Percentiles rank a stretch among this genome's conserved stretches.
phyloP scores from a whole-genome alignment of 2,888 invertebrate genomes.

The Chloromyia formosa region DNA sequence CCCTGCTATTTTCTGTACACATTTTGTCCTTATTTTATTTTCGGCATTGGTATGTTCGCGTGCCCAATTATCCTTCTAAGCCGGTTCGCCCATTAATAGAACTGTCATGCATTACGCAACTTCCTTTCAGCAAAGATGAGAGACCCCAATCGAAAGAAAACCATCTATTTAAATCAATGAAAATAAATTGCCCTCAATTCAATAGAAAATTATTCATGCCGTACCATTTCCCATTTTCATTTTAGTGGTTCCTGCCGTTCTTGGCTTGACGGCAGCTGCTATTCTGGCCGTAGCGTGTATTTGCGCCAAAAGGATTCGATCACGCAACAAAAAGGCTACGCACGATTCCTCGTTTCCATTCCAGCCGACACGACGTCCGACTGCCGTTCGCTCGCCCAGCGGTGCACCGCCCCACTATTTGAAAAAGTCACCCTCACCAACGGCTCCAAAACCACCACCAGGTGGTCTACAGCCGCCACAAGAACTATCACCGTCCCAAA shows the following conservation, averaged over 20 bases:
- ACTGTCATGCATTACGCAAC: too few species aligned
- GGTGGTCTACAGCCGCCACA: constrained; percentile 45
- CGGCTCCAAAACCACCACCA: constrained; percentile 68
- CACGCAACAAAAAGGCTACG: constrained; percentile 61
- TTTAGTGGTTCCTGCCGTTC: constrained; percentile 62
- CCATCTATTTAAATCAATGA: too few species aligned
- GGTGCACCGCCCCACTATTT: constrained; percentile 82
- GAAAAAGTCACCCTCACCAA: constrained; percentile 93
- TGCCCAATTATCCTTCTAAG: too few species aligned
- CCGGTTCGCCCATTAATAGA: too few species aligned
- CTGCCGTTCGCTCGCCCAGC: constrained; percentile 83
- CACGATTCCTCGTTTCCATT: constrained; percentile 63
- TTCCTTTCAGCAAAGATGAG: too few species aligned
- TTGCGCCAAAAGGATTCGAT: constrained; percentile 61
- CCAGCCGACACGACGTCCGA: constrained; percentile 64
- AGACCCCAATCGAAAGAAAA: too few species aligned
- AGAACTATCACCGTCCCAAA: constrained; percentile 40
- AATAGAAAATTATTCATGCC: too few species aligned
- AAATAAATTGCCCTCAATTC: too few species aligned
- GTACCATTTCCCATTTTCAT: constrained; percentile 23
- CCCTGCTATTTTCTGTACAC: too few species aligned
- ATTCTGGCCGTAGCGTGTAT: constrained; percentile 62
- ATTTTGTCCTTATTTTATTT: too few species aligned
- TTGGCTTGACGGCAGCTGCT: constrained; percentile 62
- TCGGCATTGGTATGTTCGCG: too few species aligned